Percentiles rank a stretch among this genome's conserved stretches.
These are phyloP conservation scores for Acrocyrtus sp. DNA, from an alignment of 2,888 invertebrate genomes.

Conservation along the genomic window DNA sequence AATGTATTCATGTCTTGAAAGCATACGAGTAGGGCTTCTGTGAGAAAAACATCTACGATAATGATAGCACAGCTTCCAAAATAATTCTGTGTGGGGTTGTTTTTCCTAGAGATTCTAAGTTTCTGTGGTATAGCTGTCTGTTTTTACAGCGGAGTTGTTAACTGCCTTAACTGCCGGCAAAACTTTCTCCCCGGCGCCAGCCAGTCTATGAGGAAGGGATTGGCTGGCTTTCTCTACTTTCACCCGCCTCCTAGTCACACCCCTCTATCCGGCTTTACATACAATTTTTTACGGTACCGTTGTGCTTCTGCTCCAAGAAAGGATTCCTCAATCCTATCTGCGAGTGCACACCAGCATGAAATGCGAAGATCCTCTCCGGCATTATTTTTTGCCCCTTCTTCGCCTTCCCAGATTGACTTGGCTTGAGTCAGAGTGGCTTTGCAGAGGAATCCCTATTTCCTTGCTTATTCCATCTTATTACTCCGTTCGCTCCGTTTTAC, in stretches of 20 bases:
- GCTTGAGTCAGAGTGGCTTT: background rate
- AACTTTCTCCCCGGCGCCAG: conserved; percentile 63
- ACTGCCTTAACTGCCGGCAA: conserved; percentile 51
- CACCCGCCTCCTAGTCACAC: conserved; percentile 61
- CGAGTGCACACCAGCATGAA: background rate
- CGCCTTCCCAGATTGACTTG: background rate
- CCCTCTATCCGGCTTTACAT: conserved; percentile 52
- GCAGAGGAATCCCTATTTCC: conserved; percentile 6
- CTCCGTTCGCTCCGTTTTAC: conserved; percentile 20
- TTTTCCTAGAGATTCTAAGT: too few relatives aligned
- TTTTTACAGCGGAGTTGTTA: conserved; percentile 11
- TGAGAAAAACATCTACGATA: background rate
- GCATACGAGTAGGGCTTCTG: too few relatives aligned
- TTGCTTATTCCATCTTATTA: conserved; percentile 11
- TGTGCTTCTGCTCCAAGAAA: background rate
- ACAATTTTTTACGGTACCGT: conserved; percentile 19
- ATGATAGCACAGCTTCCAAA: too few relatives aligned
- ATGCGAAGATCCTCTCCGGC: conserved; percentile 5
- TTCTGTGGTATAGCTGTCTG: background rate
- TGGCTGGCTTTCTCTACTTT: conserved; percentile 62
- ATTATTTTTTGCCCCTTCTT: conserved; percentile 36
- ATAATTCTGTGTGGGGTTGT: background rate
- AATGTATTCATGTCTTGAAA: background rate
- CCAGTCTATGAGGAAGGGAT: conserved; percentile 60
- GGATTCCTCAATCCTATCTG: conserved; percentile 15